Base-by-base conservation (phyloP, 2,888 invertebrate genomes). In the Argynnis bischoffii region DNA sequence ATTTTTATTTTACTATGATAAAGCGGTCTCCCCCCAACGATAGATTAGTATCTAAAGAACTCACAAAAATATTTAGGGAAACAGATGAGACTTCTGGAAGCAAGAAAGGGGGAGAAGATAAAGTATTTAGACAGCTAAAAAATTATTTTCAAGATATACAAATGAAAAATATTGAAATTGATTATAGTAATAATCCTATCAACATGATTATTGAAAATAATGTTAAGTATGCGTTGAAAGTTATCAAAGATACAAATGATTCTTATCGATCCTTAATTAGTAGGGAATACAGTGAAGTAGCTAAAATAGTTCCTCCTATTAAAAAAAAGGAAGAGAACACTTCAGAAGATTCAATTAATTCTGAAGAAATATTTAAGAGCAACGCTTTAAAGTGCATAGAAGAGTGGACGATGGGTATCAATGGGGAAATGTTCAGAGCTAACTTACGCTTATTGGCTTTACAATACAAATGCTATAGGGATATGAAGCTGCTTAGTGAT, bases 341-440 rank as follows among this genome's bases (percentile, higher is more conserved):
- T 50, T 85, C 85, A 11, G 82, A 81, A 41, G 85, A 82, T 50
- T 83, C 86, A 0, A 66, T 84, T 15, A 82, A 80, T 76, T 76
- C 74, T 64, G 89, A 84, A 78, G 88, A 81, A 80, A 79, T 80
- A 55, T 94, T 86, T 69, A 92, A 87, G 76, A 66, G 75, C 50
- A 90, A 91, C 72, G 86, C 83, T 63, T 71, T 90, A 16, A 92
- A 88, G 78, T 91, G 90, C 74, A 79, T 94, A 16, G 89, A 93
- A 31, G 95, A 95, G 81, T 95, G 95, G 94, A 84, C 85, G 18
- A 90, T 90, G 79, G 94, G 93, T 13, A 79, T 94, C 5, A 87
- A 90, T 65, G 94, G 94, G 31, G 95, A 95, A 85, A 87, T 90
- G 76, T 88, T 84, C 67, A 86, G 95, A 72, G 87, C 89, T 1